Base-by-base conservation (phyloP, 2,888 invertebrate species). In the Patella ulyssiponensis region DNA sequence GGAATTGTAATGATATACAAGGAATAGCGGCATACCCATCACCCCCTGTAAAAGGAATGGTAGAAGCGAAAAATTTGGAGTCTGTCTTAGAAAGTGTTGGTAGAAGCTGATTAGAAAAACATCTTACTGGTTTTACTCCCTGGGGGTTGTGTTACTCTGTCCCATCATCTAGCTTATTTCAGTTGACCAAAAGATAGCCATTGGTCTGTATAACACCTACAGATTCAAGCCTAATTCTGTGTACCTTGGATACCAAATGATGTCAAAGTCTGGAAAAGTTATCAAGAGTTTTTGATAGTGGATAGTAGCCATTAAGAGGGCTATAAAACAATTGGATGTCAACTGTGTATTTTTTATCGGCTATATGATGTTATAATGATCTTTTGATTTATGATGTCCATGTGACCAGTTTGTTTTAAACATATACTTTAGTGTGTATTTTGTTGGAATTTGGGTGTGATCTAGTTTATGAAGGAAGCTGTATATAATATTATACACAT, bases 31-130 rank as follows among this genome's bases (percentile, higher is more conserved):
- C 12, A 64, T 64, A 64, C 64, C 64, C 64, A 64, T 20, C 64
- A 64, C 64, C 64, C 64, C 64, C 64, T 64, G 23, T 15, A 64
- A 23, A 23, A 64, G 23, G 20, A 64, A 64, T 64, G 64, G 64
- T 12, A 64, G 64, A 64, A 64, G 64, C 64, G 64, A 23, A 64
- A 64, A 64, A 12, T 64, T 64, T 64, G 64, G 64, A 64, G 64
- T 23, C 64, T 64, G 64, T 64, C 64, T 64, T 64, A 64, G 64
- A 64, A 64, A 23, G 64, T 20, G 64, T 64, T 64, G 64, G 64
- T 64, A 23, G 64, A 64, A 64, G 14, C 64, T 64, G 64, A 64
- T 64, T 20, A 64, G 64, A 64, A 64, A 64, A 64, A 64, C 64
- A 64, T 64, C 20, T 64, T 64, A 23, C 64, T 64, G 23, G 23